A percentile compares a stretch with the other conserved stretches of the same genome.
Conservation (phyloP, 2,113 vertebrate genomes). For the Carlito syrichta region DNA sequence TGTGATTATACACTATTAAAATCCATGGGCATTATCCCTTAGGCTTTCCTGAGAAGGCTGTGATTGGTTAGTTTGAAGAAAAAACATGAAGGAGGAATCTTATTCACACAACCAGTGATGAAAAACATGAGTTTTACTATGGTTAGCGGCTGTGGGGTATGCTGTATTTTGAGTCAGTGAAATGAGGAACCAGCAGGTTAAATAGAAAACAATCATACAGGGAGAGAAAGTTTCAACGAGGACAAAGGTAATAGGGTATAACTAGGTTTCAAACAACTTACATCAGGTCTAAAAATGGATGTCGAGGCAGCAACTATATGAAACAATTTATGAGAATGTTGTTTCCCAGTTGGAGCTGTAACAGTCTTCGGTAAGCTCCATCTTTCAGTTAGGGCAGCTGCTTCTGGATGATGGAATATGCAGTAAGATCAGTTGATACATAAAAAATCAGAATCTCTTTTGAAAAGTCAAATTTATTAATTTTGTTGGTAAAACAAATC, state of each 20-base stretch:
- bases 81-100: neutral
- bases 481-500: neutral
- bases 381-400: neutral
- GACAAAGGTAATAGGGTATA: neutral
- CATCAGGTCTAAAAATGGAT: neutral
- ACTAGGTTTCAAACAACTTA: neutral
- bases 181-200: neutral
- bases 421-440: neutral
- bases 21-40: too few species aligned
- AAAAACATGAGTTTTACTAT: neutral
- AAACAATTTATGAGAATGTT: neutral
- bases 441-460: neutral
- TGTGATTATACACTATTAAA: too few species aligned
- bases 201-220: neutral
- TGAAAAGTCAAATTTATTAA: neutral
- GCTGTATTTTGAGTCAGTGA: neutral
- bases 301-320: neutral
- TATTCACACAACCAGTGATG: too few species aligned
- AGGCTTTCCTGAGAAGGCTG: neutral
- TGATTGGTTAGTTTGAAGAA: neutral
- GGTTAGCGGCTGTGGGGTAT: neutral
- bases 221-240: neutral
- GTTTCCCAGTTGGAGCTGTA: neutral
- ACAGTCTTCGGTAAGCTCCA: neutral
- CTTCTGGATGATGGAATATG: neutral